Percentiles rank a stretch among this genome's conserved stretches.
Conservation (phyloP, 2,797 vertebrate species). For the Chelon auratus region DNA sequence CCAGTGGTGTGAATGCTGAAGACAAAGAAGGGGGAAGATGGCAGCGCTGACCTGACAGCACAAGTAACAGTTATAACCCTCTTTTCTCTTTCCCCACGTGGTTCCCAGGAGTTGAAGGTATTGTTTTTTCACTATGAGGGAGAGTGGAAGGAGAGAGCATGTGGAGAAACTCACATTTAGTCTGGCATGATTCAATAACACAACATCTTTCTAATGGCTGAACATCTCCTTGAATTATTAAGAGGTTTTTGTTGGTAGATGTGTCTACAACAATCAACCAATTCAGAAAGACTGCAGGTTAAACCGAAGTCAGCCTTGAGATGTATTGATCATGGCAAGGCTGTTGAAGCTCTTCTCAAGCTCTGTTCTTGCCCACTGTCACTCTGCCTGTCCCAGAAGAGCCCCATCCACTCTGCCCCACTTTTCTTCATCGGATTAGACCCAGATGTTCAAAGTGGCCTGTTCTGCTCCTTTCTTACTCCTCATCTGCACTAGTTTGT, state of each 20-base stretch:
- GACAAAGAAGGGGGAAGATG: slow-evolving; percentile 53
- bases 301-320: slow-evolving; percentile 46
- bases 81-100: slow-evolving; percentile 85
- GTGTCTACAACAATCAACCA: not conserved
- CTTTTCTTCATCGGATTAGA: slow-evolving; percentile 74
- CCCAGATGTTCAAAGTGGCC: slow-evolving; percentile 79
- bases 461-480: slow-evolving; percentile 75
- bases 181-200: slow-evolving; percentile 67
- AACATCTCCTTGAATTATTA: slow-evolving; percentile 26
- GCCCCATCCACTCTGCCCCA: slow-evolving; percentile 80
- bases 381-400: slow-evolving; percentile 82
- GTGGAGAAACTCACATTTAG: slow-evolving; percentile 68
- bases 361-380: slow-evolving; percentile 80
- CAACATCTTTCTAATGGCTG: slow-evolving; percentile 49
- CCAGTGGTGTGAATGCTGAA: slow-evolving; percentile 49
- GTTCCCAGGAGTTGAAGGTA: slow-evolving; percentile 89
- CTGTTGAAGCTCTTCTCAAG: slow-evolving; percentile 74
- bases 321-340: slow-evolving; percentile 71
- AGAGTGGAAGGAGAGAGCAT: slow-evolving; percentile 78
- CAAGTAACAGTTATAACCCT: slow-evolving; percentile 80
- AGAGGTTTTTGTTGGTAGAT: slow-evolving; percentile 1
- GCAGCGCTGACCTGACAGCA: slow-evolving; percentile 58
- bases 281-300: slow-evolving; percentile 8
- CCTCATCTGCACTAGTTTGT: slow-evolving; percentile 77
- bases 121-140: slow-evolving; percentile 79